Evolutionary conservation across 2,888 invertebrate species (phyloP).

Genomic region (Ligdia adustata): DNA sequence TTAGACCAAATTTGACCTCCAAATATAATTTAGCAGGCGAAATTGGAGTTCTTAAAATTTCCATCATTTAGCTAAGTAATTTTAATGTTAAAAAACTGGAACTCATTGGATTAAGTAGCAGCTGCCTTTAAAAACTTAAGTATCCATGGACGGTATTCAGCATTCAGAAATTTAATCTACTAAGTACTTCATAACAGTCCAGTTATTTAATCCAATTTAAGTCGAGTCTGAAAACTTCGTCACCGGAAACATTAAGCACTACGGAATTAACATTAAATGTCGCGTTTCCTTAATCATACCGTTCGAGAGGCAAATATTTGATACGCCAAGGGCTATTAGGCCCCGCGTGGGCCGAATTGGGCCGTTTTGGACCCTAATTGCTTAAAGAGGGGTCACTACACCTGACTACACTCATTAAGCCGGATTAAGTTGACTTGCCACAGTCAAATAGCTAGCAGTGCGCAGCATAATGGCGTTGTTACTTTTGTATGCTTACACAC

Average conservation of each 20-base stretch:
- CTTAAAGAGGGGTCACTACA: constrained; percentile 50
- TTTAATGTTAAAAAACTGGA: no score
- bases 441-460: constrained; percentile 10
- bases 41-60: no score
- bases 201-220: constrained; percentile 9
- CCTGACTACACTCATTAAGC: constrained; percentile 54
- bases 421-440: constrained; percentile 45
- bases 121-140: not conserved
- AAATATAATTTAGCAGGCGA: no score
- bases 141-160: not conserved
- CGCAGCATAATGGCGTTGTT: no score
- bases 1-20: no score
- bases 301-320: constrained; percentile 38
- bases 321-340: constrained; percentile 30
- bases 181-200: constrained; percentile 9
- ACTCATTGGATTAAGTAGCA: no score
- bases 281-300: constrained; percentile 34
- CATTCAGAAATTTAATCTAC: constrained; percentile 13
- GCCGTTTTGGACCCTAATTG: constrained; percentile 47
- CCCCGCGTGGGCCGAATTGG: constrained; percentile 37
- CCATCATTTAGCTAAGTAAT: no score
- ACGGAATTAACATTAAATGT: constrained; percentile 32
- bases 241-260: constrained; percentile 10
- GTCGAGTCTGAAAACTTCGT: constrained; percentile 13
- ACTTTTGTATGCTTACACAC: no score